Evolutionary conservation across 2,113 vertebrate species (phyloP).

Genomic region (Phocoena phocoena): DNA sequence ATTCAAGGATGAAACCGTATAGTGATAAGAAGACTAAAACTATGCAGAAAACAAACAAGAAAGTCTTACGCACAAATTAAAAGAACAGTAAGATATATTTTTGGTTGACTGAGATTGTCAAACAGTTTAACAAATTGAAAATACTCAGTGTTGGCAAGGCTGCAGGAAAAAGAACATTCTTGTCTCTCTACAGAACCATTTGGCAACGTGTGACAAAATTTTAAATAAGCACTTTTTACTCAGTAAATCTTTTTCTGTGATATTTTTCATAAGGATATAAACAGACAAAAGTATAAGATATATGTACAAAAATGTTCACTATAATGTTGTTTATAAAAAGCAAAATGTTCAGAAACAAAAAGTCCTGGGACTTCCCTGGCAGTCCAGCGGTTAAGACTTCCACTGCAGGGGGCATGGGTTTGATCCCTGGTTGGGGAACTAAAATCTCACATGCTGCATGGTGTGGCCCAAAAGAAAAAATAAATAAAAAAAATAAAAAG

Average conservation of each 20-base stretch:
- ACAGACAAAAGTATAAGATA: not conserved
- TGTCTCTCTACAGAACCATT: not conserved
- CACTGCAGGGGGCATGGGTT: too few relatives aligned
- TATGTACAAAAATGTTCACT: not conserved
- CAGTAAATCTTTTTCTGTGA: not conserved
- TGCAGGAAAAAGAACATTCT: not conserved
- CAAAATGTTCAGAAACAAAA: not conserved
- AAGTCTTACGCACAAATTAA: not conserved
- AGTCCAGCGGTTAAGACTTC: too few relatives aligned
- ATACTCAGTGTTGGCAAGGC: not conserved
- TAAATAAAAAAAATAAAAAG: too few relatives aligned
- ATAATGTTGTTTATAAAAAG: not conserved
- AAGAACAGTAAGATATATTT: not conserved
- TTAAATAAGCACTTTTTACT: not conserved
- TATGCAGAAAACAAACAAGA: not conserved
- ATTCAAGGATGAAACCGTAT: not conserved
- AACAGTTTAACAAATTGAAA: slow-evolving; percentile 34
- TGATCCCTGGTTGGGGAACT: too few relatives aligned
- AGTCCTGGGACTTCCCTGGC: too few relatives aligned
- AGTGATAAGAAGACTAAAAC: not conserved
- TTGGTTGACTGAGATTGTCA: not conserved
- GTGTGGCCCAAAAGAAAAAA: too few relatives aligned
- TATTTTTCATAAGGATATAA: not conserved
- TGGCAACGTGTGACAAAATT: not conserved
- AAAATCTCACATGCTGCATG: too few relatives aligned